These are phyloP conservation scores for Monomorium pharaonis DNA, from an alignment of 1,140 invertebrate species.

Conservation along the genomic window DNA sequence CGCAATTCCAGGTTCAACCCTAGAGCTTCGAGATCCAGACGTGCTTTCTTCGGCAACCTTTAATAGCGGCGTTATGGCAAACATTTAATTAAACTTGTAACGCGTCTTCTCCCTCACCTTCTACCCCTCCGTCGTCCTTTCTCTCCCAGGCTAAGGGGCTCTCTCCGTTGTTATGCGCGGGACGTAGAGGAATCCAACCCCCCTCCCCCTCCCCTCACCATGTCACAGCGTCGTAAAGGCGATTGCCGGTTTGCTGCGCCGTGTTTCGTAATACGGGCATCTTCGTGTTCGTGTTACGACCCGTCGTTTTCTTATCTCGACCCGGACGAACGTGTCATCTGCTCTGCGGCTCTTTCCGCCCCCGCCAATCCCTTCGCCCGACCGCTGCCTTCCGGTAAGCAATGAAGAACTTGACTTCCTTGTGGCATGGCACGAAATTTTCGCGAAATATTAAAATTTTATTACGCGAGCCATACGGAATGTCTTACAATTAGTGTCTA, in stretches of 20 bases:
- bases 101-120: neutral
- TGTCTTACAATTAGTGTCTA: neutral
- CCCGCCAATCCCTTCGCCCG: slow-evolving; percentile 63
- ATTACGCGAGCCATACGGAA: neutral
- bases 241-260: slow-evolving; percentile 77
- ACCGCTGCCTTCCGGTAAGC: slow-evolving; percentile 39
- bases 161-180: slow-evolving; percentile 81
- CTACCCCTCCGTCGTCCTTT: neutral
- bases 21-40: slow-evolving; percentile 48
- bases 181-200: slow-evolving; percentile 73
- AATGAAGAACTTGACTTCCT: slow-evolving; percentile 38
- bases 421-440: neutral
- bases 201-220: no score
- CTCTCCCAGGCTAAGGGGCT: slow-evolving; percentile 66
- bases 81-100: slow-evolving; percentile 83
- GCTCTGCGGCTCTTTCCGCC: slow-evolving; percentile 74
- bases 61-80: slow-evolving; percentile 68
- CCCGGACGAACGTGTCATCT: slow-evolving; percentile 82
- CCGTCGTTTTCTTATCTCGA: slow-evolving; percentile 81
- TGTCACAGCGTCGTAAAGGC: slow-evolving; percentile 77
- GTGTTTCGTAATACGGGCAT: slow-evolving; percentile 82
- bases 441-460: neutral
- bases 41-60: slow-evolving; percentile 63
- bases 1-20: slow-evolving; percentile 49
- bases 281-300: slow-evolving; percentile 82